Conservation (phyloP, 2,797 vertebrate genomes). For the Myotis daubentonii region DNA sequence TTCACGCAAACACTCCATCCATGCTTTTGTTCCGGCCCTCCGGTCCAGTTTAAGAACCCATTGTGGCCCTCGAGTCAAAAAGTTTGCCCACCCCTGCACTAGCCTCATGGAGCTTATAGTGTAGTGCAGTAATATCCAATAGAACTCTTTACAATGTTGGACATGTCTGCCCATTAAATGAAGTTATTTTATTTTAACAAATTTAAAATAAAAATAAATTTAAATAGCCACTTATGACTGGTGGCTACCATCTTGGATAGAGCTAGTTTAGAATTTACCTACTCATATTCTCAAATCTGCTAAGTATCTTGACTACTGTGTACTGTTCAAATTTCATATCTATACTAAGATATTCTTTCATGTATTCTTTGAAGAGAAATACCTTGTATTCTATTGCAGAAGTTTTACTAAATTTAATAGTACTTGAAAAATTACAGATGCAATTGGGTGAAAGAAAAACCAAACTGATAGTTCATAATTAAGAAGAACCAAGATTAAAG, state of each 20-base stretch:
- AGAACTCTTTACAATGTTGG: not conserved
- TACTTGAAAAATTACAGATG: not conserved
- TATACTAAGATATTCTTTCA: not conserved
- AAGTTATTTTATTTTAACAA: not conserved
- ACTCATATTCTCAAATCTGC: not conserved
- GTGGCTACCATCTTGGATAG: not conserved
- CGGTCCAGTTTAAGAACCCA: no score
- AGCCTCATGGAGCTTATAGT: not conserved
- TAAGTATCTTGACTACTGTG: not conserved
- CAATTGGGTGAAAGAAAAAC: conserved; percentile 26
- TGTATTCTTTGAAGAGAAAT: not conserved
- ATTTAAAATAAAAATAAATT: not conserved
- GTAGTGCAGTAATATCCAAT: not conserved
- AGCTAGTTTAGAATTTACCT: not conserved
- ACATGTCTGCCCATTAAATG: not conserved
- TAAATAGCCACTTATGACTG: not conserved
- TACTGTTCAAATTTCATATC: not conserved
- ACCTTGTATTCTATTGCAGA: not conserved
- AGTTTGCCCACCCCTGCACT: not conserved
- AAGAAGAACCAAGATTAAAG: conserved; percentile 24
- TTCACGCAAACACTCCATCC: no score
- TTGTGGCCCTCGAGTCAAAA: no score
- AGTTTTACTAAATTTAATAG: not conserved
- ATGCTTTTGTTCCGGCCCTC: no score
- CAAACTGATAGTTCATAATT: conserved; percentile 8